Percentiles rank a stretch among this genome's conserved stretches.
phyloP scores from a whole-genome alignment of 2,797 vertebrate genomes.

The Dendrocincla fuliginosa region DNA sequence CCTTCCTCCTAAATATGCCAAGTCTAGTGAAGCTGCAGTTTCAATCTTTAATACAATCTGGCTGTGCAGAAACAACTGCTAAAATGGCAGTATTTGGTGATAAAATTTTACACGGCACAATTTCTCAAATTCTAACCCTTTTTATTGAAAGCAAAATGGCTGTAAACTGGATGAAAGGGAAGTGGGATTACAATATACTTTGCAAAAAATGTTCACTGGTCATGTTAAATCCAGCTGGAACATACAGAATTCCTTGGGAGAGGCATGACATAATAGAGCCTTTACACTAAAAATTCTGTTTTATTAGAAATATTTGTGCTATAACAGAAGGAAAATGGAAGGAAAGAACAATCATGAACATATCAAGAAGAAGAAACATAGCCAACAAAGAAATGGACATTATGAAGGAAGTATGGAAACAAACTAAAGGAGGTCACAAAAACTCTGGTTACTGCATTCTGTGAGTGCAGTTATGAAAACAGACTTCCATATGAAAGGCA shows the following conservation, averaged over 20 bases:
- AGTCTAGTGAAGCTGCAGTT: background rate
- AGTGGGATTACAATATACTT: background rate
- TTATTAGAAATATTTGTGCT: background rate
- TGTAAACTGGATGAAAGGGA: background rate
- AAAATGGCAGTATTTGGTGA: background rate
- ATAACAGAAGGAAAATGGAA: background rate
- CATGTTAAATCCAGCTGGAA: background rate
- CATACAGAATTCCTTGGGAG: background rate
- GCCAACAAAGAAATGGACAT: background rate
- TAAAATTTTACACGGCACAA: background rate
- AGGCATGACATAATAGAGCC: background rate
- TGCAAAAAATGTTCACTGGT: background rate
- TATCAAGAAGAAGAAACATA: background rate
- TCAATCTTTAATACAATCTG: background rate
- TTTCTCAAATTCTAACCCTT: background rate
- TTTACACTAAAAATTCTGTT: background rate
- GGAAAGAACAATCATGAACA: background rate
- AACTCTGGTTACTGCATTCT: background rate
- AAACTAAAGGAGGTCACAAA: background rate
- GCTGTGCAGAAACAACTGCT: background rate
- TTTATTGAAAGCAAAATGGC: background rate
- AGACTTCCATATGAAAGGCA: background rate
- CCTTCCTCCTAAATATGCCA: background rate
- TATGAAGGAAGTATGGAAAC: background rate
- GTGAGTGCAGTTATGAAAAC: background rate